Percentiles rank a stretch among this genome's conserved stretches.
Conservation (phyloP, 2,888 invertebrate species). For the Psylliodes chrysocephalus region DNA sequence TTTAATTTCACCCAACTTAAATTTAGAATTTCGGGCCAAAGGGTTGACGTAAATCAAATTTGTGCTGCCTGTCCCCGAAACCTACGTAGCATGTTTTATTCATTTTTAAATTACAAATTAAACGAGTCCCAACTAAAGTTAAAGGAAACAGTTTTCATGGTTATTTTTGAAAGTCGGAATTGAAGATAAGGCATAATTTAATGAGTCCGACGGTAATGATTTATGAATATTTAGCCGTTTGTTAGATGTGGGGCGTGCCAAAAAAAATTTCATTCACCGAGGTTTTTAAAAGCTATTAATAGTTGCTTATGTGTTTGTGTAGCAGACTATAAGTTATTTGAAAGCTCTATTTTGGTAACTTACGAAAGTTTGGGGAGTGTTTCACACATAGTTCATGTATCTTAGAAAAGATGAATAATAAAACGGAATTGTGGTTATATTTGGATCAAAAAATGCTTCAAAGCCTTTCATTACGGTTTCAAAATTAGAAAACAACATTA, state of each 20-base stretch:
- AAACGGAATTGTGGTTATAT: too few species aligned
- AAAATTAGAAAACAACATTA: too few species aligned
- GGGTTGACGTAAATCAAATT: constrained; percentile 7
- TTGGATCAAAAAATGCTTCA: too few species aligned
- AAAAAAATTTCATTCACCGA: constrained; percentile 3
- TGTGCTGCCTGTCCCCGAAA: background rate
- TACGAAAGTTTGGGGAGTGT: too few species aligned
- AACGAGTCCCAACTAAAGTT: background rate
- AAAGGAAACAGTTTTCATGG: constrained; percentile 2
- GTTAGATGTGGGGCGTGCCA: background rate
- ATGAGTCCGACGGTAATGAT: constrained; percentile 12
- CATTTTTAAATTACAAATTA: constrained; percentile 3
- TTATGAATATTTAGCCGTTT: constrained; percentile 12
- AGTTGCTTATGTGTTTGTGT: background rate
- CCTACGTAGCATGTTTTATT: constrained; percentile 7
- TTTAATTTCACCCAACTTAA: background rate
- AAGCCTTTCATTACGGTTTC: too few species aligned
- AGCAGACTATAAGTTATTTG: too few species aligned
- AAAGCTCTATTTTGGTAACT: too few species aligned
- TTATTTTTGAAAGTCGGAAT: constrained; percentile 7
- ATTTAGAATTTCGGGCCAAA: background rate
- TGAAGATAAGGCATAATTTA: constrained; percentile 12
- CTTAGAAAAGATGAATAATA: too few species aligned
- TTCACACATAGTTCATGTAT: too few species aligned
- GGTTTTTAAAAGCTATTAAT: background rate